Percentiles rank a stretch among this genome's conserved stretches.
These are phyloP conservation scores for Plecturocebus donacophilus DNA, from an alignment of 2,113 vertebrate genomes.

Conservation along the genomic window DNA sequence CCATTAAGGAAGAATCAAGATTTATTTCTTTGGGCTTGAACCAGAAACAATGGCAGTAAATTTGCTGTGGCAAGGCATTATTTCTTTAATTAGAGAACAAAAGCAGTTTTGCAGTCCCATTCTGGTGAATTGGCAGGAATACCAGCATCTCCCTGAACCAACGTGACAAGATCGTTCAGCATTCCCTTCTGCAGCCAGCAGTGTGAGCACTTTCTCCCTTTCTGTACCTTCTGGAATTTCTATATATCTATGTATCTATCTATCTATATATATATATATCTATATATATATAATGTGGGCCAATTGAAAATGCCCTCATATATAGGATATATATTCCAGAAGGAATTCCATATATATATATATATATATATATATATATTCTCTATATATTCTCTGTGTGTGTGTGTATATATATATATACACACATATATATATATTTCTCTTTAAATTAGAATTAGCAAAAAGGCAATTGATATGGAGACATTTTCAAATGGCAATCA, in stretches of 20 bases:
- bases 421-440: neutral
- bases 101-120: neutral
- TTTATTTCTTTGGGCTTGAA: neutral
- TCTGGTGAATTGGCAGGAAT: neutral
- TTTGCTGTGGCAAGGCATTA: neutral
- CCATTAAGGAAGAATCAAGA: slow-evolving; percentile 3
- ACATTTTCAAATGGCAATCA: neutral
- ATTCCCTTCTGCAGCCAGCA: neutral
- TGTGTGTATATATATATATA: neutral
- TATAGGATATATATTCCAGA: no score
- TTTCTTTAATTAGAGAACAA: slow-evolving; percentile 55
- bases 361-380: neutral
- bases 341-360: neutral
- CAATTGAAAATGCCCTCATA: no score
- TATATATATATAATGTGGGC: no score
- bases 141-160: neutral
- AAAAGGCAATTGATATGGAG: neutral
- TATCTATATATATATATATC: neutral
- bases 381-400: neutral
- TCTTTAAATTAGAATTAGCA: neutral
- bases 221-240: neutral
- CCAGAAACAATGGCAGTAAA: neutral
- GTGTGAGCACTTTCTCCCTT: neutral
- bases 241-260: neutral
- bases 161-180: neutral